A percentile compares a stretch with the other conserved stretches of the same genome.
phyloP scores from a whole-genome alignment of 1,140 invertebrate species.

The Panagrolaimus sp. region DNA sequence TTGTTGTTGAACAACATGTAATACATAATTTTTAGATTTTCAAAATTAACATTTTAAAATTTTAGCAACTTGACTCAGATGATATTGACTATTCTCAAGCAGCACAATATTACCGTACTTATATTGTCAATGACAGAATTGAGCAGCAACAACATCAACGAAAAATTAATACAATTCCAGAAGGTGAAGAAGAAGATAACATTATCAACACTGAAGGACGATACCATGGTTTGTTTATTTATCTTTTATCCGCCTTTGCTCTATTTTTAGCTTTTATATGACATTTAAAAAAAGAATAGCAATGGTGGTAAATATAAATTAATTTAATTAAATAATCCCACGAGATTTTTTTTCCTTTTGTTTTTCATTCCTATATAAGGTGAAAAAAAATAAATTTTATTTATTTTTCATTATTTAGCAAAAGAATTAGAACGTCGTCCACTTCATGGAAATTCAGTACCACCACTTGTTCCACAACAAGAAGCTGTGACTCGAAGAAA shows the following conservation, averaged over 20 bases:
- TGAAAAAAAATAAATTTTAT: too few species aligned
- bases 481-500: not conserved
- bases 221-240: conserved; percentile 34
- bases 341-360: not conserved
- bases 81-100: conserved; percentile 47
- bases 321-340: not conserved
- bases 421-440: conserved; percentile 38
- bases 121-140: conserved; percentile 29
- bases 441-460: conserved; percentile 38
- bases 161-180: conserved; percentile 56
- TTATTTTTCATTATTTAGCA: conserved; percentile 29
- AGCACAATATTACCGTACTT: conserved; percentile 41
- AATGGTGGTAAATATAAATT: not conserved
- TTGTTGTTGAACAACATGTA: conserved; percentile 39
- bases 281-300: too few species aligned
- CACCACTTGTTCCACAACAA: conserved; percentile 31
- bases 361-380: not conserved
- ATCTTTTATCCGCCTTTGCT: not conserved
- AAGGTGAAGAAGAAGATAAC: conserved; percentile 50
- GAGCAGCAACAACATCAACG: conserved; percentile 37
- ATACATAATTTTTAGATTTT: too few species aligned
- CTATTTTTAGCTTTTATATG: too few species aligned
- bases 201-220: conserved; percentile 34
- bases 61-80: conserved; percentile 44
- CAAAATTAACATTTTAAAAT: too few species aligned